phyloP scores from a whole-genome alignment of 2,113 vertebrate species.

The Elgaria multicarinata region DNA sequence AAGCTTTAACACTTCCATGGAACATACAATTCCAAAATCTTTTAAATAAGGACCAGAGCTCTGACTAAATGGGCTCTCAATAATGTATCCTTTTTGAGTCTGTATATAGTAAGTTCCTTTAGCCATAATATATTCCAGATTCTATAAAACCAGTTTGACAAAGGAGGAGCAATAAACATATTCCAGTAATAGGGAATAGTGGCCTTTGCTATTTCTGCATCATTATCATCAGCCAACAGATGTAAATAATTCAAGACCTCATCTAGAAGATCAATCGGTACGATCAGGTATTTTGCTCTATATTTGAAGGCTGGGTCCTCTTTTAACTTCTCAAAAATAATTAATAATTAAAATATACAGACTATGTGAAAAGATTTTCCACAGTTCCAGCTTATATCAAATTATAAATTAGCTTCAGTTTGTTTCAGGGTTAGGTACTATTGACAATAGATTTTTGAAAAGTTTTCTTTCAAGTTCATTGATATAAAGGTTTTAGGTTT shows the following conservation, averaged over 20 bases:
- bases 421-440: background rate
- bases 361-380: background rate
- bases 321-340: background rate
- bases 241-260: background rate
- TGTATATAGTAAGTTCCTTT: background rate
- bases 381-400: background rate
- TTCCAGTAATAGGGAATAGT: background rate
- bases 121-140: background rate
- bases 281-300: background rate
- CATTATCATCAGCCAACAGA: background rate
- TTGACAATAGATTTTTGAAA: background rate
- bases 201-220: background rate
- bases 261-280: background rate
- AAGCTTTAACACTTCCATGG: background rate
- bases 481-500: background rate
- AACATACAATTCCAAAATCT: background rate
- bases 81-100: background rate
- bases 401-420: background rate
- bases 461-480: background rate
- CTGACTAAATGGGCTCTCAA: background rate
- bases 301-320: background rate
- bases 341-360: background rate
- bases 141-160: background rate
- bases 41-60: background rate
- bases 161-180: background rate